Conservation (phyloP, 2,888 invertebrate species). For the Ctena decussata region DNA sequence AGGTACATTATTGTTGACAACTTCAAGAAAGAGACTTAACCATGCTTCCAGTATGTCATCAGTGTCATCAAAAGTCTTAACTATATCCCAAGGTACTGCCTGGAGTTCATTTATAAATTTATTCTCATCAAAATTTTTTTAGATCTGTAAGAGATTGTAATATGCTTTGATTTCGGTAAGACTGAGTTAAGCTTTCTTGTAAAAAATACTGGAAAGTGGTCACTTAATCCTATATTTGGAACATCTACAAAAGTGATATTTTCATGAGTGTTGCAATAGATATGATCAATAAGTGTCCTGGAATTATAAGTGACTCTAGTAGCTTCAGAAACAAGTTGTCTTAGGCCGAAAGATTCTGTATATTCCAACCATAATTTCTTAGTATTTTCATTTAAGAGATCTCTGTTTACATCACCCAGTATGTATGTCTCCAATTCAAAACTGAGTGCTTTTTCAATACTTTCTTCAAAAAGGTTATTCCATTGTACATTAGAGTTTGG, state of each 20-base stretch:
- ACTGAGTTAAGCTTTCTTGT: not conserved
- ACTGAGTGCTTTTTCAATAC: not conserved
- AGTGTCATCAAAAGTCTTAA: not conserved
- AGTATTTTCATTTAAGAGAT: not conserved
- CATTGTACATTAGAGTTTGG: not conserved
- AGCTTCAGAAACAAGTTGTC: not conserved
- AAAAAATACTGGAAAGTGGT: not conserved
- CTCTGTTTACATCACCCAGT: not conserved
- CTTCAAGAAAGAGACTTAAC: not conserved
- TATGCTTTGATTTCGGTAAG: not conserved
- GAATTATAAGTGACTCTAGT: not conserved
- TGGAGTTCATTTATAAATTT: not conserved
- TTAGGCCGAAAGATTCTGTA: not conserved
- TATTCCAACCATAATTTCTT: not conserved
- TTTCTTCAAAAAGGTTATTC: not conserved
- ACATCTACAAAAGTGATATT: not conserved
- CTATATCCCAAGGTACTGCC: not conserved
- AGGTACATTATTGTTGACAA: not conserved
- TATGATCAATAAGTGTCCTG: not conserved
- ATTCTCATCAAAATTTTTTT: not conserved
- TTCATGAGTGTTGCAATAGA: not conserved
- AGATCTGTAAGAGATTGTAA: not conserved
- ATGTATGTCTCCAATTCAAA: not conserved
- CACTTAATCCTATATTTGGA: not conserved
- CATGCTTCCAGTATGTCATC: not conserved